Percentiles rank a stretch among this genome's conserved stretches.
Evolutionary conservation across 2,113 vertebrate genomes (phyloP).

Genomic region (Microtus oregoni): DNA sequence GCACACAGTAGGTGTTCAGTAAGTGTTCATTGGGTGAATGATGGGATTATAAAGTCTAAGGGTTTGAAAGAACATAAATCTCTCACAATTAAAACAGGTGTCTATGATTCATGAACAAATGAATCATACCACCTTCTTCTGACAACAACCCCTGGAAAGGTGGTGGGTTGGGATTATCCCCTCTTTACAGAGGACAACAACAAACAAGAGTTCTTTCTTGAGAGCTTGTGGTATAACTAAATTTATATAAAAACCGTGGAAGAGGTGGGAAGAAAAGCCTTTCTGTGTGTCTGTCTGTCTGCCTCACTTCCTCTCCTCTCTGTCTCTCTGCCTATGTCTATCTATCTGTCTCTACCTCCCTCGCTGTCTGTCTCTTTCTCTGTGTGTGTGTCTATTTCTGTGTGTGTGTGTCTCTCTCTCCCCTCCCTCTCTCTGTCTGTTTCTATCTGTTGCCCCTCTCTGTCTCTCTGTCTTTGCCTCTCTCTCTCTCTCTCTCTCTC

Average conservation of each 20-base stretch:
- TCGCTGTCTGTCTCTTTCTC: too few species aligned
- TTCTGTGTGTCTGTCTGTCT: neutral
- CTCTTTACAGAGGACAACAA: conserved; percentile 59
- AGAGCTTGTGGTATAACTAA: conserved; percentile 32
- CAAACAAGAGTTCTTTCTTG: conserved; percentile 34
- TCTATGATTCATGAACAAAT: conserved; percentile 71
- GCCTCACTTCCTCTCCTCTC: too few species aligned
- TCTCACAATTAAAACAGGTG: conserved; percentile 69
- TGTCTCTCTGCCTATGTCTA: too few species aligned
- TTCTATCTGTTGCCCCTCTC: too few species aligned
- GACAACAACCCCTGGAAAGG: conserved; percentile 50
- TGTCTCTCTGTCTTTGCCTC: too few species aligned
- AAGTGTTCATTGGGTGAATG: conserved; percentile 60
- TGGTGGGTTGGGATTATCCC: conserved; percentile 57
- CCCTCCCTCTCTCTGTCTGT: too few species aligned
- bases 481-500: too few species aligned
- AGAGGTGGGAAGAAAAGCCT: neutral
- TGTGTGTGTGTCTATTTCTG: too few species aligned
- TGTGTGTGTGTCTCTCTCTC: neutral
- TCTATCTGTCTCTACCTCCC: too few species aligned
- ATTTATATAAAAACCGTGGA: conserved; percentile 24
- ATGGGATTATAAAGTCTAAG: conserved; percentile 59
- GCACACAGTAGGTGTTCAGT: conserved; percentile 70
- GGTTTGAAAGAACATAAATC: conserved; percentile 46
- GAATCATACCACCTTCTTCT: conserved; percentile 73